Conservation (phyloP, 2,797 vertebrate genomes). For the Bovichtus variegatus region DNA sequence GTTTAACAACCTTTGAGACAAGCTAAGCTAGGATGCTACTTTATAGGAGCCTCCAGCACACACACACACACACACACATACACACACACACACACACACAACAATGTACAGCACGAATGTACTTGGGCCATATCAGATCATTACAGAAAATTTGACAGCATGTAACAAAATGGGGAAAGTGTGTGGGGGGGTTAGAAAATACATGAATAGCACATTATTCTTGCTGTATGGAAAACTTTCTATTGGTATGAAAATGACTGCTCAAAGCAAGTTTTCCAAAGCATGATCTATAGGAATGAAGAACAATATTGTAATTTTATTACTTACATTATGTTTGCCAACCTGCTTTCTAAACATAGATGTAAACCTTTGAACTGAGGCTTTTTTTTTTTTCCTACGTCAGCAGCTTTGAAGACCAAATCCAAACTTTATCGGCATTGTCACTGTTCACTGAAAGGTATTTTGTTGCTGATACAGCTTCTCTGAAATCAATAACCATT, state of each 20-base stretch:
- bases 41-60: constrained; percentile 22
- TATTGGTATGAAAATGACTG: constrained; percentile 42
- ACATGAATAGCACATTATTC: constrained; percentile 31
- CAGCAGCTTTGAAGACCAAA: constrained; percentile 46
- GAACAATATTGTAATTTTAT: neutral
- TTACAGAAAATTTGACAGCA: constrained; percentile 56
- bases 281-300: constrained; percentile 1
- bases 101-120: constrained; percentile 33
- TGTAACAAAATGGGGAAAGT: constrained; percentile 36
- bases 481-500: constrained; percentile 73
- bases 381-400: neutral
- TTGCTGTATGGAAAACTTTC: constrained; percentile 32
- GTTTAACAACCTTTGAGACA: constrained; percentile 59
- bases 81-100: constrained; percentile 7
- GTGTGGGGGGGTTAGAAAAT: constrained; percentile 19
- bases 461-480: constrained; percentile 73
- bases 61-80: constrained; percentile 9
- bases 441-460: constrained; percentile 51
- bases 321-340: neutral
- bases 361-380: neutral
- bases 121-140: constrained; percentile 50
- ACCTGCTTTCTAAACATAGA: neutral
- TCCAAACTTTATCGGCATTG: constrained; percentile 48
- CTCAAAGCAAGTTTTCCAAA: constrained; percentile 29
- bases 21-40: constrained; percentile 46